Percentiles rank a stretch among this genome's conserved stretches.
phyloP scores from a whole-genome alignment of 2,113 vertebrate genomes.

The Mohoua ochrocephala region DNA sequence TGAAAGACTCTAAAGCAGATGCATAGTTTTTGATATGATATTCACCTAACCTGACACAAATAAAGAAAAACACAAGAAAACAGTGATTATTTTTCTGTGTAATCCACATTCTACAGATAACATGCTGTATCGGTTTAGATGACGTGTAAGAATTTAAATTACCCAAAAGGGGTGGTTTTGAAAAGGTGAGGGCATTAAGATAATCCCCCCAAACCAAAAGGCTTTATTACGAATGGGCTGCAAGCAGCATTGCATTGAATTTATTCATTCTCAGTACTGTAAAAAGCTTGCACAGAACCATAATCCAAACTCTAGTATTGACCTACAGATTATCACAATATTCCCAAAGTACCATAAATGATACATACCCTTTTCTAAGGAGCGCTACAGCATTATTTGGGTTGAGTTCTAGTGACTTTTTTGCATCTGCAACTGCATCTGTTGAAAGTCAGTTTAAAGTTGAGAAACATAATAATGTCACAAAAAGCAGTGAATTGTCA shows the following conservation, averaged over 20 bases:
- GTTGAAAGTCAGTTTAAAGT: conserved; percentile 20
- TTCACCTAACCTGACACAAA: conserved; percentile 85
- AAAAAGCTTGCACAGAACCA: not conserved
- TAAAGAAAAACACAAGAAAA: conserved; percentile 13
- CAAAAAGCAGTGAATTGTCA: not conserved
- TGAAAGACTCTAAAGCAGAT: conserved; percentile 83
- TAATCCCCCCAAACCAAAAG: not conserved
- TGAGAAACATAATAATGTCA: not conserved
- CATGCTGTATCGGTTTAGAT: not conserved
- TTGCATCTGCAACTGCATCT: conserved; percentile 88
- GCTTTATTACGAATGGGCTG: not conserved
- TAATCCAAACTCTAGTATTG: not conserved
- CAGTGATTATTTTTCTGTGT: not conserved
- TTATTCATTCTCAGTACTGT: not conserved
- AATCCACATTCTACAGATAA: not conserved
- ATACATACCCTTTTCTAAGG: conserved; percentile 87
- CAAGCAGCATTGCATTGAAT: not conserved
- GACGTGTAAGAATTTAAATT: not conserved
- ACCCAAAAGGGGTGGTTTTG: not conserved
- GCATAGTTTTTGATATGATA: conserved; percentile 86
- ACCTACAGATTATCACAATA: not conserved
- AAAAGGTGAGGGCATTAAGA: not conserved
- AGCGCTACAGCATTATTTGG: conserved; percentile 81
- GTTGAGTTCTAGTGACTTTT: conserved; percentile 84
- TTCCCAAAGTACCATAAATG: not conserved